Percentiles rank a stretch among this genome's conserved stretches.
Evolutionary conservation across 2,797 vertebrate species (phyloP).

Genomic region (Myripristis jacobus): DNA sequence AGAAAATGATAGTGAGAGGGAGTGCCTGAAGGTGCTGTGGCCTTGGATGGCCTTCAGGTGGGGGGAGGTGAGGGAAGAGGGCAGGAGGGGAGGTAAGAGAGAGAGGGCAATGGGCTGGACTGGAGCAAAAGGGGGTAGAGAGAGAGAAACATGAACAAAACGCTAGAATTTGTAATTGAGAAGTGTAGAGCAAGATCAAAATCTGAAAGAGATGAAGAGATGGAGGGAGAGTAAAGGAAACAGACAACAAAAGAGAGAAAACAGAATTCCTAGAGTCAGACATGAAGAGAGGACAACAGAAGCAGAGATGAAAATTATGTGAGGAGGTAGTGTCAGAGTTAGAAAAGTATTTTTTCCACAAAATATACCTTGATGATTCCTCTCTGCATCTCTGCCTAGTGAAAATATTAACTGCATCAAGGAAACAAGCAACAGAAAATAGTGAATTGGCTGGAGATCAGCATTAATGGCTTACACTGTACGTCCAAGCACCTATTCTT

Average conservation of each 20-base stretch:
- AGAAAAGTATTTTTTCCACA: background rate
- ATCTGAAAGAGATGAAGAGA: too few species aligned
- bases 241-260: constrained; percentile 4
- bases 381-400: constrained; percentile 12
- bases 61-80: too few species aligned
- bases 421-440: constrained; percentile 29
- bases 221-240: background rate
- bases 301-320: constrained; percentile 13
- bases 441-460: background rate
- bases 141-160: too few species aligned
- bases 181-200: too few species aligned
- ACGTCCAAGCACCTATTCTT: too few species aligned
- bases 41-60: background rate
- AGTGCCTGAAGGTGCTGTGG: background rate
- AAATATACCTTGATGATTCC: background rate
- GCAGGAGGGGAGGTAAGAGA: background rate
- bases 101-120: background rate
- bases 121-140: background rate
- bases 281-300: constrained; percentile 8
- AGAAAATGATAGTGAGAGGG: background rate
- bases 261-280: constrained; percentile 15
- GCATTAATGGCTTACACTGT: background rate
- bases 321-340: constrained; percentile 31
- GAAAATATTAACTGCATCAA: constrained; percentile 15
- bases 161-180: too few species aligned